A percentile compares a stretch with the other conserved stretches of the same genome.
phyloP scores from a whole-genome alignment of 1,140 invertebrate genomes.

The Eumeta japonica region DNA sequence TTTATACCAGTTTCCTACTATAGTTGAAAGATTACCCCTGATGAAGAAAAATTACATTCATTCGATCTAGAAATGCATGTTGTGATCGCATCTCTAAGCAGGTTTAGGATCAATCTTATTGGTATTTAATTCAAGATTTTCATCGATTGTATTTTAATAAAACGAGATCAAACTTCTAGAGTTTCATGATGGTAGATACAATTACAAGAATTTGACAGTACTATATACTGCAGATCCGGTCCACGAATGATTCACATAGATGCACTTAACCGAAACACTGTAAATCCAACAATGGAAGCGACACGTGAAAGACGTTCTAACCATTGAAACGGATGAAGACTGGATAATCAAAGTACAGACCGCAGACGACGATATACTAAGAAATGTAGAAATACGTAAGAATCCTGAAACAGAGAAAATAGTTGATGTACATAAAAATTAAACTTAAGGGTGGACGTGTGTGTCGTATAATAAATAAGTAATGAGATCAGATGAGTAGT shows the following conservation, averaged over 20 bases:
- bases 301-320: no score
- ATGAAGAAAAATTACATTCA: no score
- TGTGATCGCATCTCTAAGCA: conserved; percentile 20
- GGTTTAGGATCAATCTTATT: conserved; percentile 28
- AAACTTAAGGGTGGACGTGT: neutral
- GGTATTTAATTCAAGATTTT: conserved; percentile 38
- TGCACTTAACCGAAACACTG: conserved; percentile 19
- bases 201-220: conserved; percentile 23
- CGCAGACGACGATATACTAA: no score
- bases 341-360: no score
- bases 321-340: no score
- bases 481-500: conserved; percentile 12
- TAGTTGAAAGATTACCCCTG: no score
- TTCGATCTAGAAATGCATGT: conserved; percentile 21
- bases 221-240: conserved; percentile 24
- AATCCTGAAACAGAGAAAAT: conserved; percentile 4
- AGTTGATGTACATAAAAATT: neutral
- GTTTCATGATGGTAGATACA: conserved; percentile 29
- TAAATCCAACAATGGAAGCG: no score
- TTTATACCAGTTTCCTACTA: conserved; percentile 16
- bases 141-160: conserved; percentile 35
- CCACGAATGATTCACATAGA: conserved; percentile 21
- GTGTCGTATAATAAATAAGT: conserved; percentile 1
- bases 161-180: conserved; percentile 21
- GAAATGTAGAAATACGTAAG: no score